These are phyloP conservation scores for Phodopus roborovskii DNA, from an alignment of 2,113 vertebrate species.

Conservation along the genomic window DNA sequence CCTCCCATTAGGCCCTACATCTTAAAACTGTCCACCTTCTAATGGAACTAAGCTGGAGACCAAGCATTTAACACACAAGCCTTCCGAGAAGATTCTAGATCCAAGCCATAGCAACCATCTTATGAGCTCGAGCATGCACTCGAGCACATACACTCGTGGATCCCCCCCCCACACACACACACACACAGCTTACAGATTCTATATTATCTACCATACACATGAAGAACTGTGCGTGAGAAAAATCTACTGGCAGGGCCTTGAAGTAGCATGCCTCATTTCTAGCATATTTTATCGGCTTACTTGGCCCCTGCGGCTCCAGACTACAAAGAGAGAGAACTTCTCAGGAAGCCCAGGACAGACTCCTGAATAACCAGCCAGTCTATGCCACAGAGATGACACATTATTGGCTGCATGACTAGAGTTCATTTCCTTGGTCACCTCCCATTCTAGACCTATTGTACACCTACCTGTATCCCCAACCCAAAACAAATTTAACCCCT, in stretches of 20 bases:
- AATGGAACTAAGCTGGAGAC: not conserved
- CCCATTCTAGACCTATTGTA: not conserved
- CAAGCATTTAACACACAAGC: not conserved
- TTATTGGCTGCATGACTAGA: accelerated
- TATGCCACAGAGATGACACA: not conserved
- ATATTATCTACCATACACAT: accelerated
- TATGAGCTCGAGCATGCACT: no score
- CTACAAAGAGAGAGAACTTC: not conserved
- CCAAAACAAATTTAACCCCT: not conserved
- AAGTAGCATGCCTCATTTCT: not conserved
- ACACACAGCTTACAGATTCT: not conserved
- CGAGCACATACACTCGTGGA: no score
- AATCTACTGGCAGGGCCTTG: not conserved
- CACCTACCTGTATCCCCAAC: no score
- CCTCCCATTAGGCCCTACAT: not conserved
- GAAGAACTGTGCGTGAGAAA: not conserved
- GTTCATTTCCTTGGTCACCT: not conserved
- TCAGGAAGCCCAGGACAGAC: not conserved
- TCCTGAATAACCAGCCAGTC: not conserved
- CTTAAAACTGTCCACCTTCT: not conserved
- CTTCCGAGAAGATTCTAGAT: not conserved
- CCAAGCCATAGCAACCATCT: no score
- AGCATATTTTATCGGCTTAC: not conserved
- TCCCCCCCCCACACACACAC: no score
- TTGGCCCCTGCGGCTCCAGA: not conserved